Base-by-base conservation (phyloP, 2,113 vertebrate species). In the Siniperca chuatsi region DNA sequence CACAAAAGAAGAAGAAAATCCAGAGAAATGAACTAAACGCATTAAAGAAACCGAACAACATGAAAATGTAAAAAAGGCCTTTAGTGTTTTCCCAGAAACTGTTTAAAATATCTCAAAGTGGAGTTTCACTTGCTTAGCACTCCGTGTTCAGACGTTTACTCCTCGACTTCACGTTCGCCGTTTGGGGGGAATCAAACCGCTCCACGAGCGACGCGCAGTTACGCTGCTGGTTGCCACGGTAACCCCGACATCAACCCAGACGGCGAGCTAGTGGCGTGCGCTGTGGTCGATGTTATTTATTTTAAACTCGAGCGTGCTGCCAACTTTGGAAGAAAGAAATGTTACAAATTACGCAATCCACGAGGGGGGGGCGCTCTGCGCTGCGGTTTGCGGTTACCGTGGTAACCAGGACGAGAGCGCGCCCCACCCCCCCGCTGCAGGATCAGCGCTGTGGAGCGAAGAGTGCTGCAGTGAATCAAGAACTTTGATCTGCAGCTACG, bases 31-130 rank as follows among this genome's bases (percentile, higher is more conserved):
- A 35, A n/a, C 4, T 2, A 44, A 29, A 29, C 29, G 29, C 29
- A 44, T 15, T 37, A 57, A 73, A 62, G 68, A 55, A 65, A 44
- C 52, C 35, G 65, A 42, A 68, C 60, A 25, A 37, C 61, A 76
- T 9, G 46, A 73, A 50, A 60, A 37, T 25, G 25, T 55, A 29
- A 40, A 78, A 73, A 79, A 83, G 50, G 20, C 68, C 79, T 71
- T 57, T 79, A 60, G 46, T 54, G 80, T 81, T 79, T 79, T 18
- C 16, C 29, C 29, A 29, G 29, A 29, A 29, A 29, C 29, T 29
- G 29, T 29, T 29, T 29, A 37, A 71, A 54, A 62, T 0, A 61
- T 11, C 62, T 54, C 42, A 42, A 42, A 46, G 44, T 12, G 40
- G 44, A 46, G 44, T 46, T n/a, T 57, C 55, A 29, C n/a, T 29